Evolutionary conservation across 2,113 vertebrate genomes (phyloP).

Genomic region (Columba livia): DNA sequence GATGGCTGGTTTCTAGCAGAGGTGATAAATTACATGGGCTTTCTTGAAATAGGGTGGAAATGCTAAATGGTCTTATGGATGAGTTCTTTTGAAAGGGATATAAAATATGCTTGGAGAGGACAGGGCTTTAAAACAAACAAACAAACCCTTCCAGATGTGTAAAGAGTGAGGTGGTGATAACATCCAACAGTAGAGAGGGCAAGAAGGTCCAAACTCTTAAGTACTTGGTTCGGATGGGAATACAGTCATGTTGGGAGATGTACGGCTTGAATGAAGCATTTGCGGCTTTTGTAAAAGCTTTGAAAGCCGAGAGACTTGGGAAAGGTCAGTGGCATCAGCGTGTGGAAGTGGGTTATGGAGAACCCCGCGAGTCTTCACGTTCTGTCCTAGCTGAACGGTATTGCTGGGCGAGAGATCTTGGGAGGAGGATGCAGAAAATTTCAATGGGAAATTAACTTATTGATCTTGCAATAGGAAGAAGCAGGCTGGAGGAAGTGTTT

Average conservation of each 20-base stretch:
- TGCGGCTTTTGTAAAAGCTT: not conserved
- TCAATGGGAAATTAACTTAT: rapidly evolving
- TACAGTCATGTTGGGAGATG: rapidly evolving
- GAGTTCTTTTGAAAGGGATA: not conserved
- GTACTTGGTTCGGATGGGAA: not conserved
- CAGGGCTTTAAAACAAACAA: not conserved
- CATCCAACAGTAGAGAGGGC: not conserved
- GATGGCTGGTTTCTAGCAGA: not conserved
- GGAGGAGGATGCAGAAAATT: not conserved
- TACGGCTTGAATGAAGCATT: not conserved
- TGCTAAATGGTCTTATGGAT: not conserved
- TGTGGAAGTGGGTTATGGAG: not conserved
- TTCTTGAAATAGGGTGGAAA: not conserved
- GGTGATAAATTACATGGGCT: not conserved
- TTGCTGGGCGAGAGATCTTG: not conserved
- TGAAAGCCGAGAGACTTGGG: not conserved
- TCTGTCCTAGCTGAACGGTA: not conserved
- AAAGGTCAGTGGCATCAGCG: not conserved
- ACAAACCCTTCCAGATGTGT: not conserved
- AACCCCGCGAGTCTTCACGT: rapidly evolving
- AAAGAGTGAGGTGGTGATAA: not conserved
- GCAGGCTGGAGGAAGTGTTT: not conserved
- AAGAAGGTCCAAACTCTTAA: not conserved
- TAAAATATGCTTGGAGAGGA: not conserved
- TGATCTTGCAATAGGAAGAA: not conserved